These are phyloP conservation scores for Rhadinocentrus ornatus DNA, from an alignment of 2,797 vertebrate genomes.

Conservation along the genomic window DNA sequence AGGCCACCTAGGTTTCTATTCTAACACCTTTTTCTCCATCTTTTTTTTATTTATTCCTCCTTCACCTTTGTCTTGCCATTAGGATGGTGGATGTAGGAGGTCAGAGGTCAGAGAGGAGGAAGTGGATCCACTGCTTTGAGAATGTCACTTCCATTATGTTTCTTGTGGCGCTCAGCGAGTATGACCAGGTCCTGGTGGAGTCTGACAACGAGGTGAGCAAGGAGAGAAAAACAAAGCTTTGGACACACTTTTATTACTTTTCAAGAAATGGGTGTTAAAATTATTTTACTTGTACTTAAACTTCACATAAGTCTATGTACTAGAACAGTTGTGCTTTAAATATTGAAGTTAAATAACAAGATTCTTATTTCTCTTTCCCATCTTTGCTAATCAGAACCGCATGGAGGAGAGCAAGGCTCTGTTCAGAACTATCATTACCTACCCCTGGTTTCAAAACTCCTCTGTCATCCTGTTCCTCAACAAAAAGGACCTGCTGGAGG, in stretches of 20 bases:
- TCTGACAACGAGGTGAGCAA: conserved; percentile 93
- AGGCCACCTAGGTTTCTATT: background rate
- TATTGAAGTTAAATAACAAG: background rate
- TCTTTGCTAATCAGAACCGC: conserved; percentile 87
- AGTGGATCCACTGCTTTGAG: conserved; percentile 99
- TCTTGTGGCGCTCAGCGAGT: conserved; percentile 97
- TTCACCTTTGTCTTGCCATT: conserved; percentile 24
- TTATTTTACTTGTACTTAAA: background rate
- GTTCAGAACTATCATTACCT: conserved; percentile 98
- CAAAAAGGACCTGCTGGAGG: conserved; percentile 98
- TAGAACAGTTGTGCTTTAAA: background rate
- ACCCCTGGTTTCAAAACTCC: conserved; percentile 99
- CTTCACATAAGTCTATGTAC: background rate
- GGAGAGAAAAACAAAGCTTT: background rate
- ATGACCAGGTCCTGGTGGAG: conserved; percentile 99
- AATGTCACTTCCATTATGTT: conserved; percentile 99
- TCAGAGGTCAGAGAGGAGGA: conserved; percentile 97
- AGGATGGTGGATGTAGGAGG: conserved; percentile 99
- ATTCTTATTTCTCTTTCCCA: background rate
- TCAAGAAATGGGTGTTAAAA: background rate
- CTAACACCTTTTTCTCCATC: conserved; percentile 1
- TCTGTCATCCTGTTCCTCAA: conserved; percentile 99
- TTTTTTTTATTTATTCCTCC: conserved; percentile 6
- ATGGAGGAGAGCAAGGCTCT: conserved; percentile 99
- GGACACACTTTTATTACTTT: background rate